Base-by-base conservation (phyloP, 2,113 vertebrate species). In the Aegithalos caudatus region DNA sequence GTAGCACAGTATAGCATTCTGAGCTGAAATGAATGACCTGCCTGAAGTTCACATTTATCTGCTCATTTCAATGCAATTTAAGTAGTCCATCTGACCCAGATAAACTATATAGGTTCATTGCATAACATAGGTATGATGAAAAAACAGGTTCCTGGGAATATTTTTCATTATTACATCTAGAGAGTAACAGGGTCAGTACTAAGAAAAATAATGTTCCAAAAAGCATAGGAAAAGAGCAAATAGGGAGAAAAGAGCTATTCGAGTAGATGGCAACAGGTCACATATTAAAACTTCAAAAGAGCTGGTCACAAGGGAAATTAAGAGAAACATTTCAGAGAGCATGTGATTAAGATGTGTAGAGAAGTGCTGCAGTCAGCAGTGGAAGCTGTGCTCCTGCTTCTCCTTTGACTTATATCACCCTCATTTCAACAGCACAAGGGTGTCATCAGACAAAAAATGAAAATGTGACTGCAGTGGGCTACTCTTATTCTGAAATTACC, bases 241-340 rank as follows among this genome's bases (percentile, higher is more conserved):
- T 16, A 48, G 80, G 81, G 15, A 61, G 74, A 95, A 96, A 86
- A 72, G 21, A 87, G 28, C 76, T 93, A 80, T 69, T 94, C 0
- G 7, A 67, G 62, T 74, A 82, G 84, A 84, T 91, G 86, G 93
- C 60, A 92, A 88, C 57, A 92, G 71, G 77, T 94, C 83, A 94
- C 48, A 67, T 83, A 83, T 56, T 94, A 47, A 80, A 95, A 78
- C 93, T 93, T 91, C 72, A 94, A 79, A 94, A 92, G 74, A 66
- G 50, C 40, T 86, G 40, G 21, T 66, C 72, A 86, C 85, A 72
- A 47, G 83, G 81, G 92, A 94, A 82, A 95, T 86, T 56, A 92
- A 71, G 54, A 77, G 69, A 71, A 94, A 61, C 18, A 86, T 93
- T 93, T 90, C 83, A 88, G 79, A 90, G 69, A 92, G 48, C 27